Base-by-base conservation (phyloP, 2,888 invertebrate species). In the Acrobasis repandana region DNA sequence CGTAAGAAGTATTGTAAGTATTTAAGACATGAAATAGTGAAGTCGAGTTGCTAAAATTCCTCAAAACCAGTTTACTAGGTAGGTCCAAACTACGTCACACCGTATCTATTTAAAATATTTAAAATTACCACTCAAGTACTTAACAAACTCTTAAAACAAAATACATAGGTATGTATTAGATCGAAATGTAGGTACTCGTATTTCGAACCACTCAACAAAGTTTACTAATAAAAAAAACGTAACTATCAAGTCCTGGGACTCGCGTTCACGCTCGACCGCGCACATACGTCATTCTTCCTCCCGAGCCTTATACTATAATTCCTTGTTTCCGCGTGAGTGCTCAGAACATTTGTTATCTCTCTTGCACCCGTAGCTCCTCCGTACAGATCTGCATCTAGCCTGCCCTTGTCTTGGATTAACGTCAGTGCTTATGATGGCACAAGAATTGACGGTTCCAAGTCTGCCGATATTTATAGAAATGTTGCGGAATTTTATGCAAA, bases 291-390 rank as follows among this genome's bases (percentile, higher is more conserved):
- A 69, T 80, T 90, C 74, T 80, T 75, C 80, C 71, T 70, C 74
- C 71, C 63, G 67, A 60, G 64, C 69, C 68, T 70, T 70, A 72
- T 79, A 80, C 84, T 81, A 86, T 86, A 89, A 90, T 87, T 86
- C 86, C 83, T 79, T 80, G 79, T 87, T 90, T 83, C 90, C 88
- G 90, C 90, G 86, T 90, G 90, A 88, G 77, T 89, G 83, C 85
- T 85, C 89, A 86, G 80, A 90, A 87, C 80, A 87, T 90, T 86
- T 83, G 88, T 83, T 78, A 81, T 90, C 91, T 78, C 87, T 75
- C 81, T 90, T 86, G 75, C 87, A 82, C 90, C 74, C 77, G 76
- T 70, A 68, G 73, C 65, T 67, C 75, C 72, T 66, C 75, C 79
- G 69, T 81, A 75, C 79, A 81, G 83, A 83, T 85, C 79, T 84